Base-by-base conservation (phyloP, 1,140 invertebrate species). In the Drosophila obscura region DNA sequence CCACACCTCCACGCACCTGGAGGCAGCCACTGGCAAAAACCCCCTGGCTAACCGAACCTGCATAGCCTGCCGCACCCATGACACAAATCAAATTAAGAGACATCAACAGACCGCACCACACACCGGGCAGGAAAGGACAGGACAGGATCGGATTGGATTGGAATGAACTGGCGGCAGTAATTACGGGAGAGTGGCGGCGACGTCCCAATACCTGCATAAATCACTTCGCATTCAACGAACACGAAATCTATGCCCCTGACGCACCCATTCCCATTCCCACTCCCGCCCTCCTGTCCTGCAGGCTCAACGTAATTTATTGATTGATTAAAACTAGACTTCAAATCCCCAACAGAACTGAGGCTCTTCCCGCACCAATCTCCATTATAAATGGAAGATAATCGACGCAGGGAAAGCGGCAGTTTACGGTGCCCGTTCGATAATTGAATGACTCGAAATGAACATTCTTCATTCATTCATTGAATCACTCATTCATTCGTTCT, bases 301-400 rank as follows among this genome's bases (percentile, higher is more conserved):
- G 51, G 50, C 69, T 65, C 41, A n/a, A 57, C 41, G 72, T 74
- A 72, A 74, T 74, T 74, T 74, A 74, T 74, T 35, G 31, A 74
- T 74, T 74, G 72, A 74, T 74, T 74, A 74, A 74, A 74, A 74
- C 72, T 74, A 64, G 72, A 74, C 74, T 74, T 74, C 71, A 74
- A 58, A 74, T 74, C 53, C 69, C 43, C 19, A 57, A 43, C 24
- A 44, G 15, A 64, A 67, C 28, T 41, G 41, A 71, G 57, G 65
- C 68, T 41, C 28, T 31, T 8, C 28, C 28, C 28, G 7, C 28
- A 7, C 28, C 28, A 31, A 31, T 31, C 28, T 24, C 68, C 71
- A 73, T 73, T 73, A 63, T 56, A 56, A 69, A 67, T 67, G 66
- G 8, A 68, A 69, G 66, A 69, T 69, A 69, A 57, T 69, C 66